Evolutionary conservation across 2,888 invertebrate genomes (phyloP), one percentile per base, ranked within the genome.

Genomic region (Callyntrura sp.): DNA sequence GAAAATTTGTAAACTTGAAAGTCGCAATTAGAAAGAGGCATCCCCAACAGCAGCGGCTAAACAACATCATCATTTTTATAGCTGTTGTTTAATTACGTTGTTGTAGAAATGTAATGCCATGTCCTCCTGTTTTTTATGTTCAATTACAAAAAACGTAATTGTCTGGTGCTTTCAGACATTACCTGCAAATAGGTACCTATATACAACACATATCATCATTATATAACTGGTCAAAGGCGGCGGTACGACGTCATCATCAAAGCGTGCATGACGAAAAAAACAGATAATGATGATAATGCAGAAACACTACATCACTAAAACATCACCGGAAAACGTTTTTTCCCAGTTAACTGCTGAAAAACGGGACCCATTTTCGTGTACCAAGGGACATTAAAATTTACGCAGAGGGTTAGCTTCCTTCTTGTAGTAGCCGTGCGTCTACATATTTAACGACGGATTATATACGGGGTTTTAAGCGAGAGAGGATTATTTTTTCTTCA

Each of bases 1-100:
- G 12, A 11, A 65, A 65, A 65, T 65, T 65, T 65, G 65, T 65
- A n/a, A n/a, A 60, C 9, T 55, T 60, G 60, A 11, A 60, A 23
- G 17, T 60, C 9, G 23, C 9, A 60, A 60, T 60, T 60, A 60
- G 20, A n/a, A 17, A 23, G 23, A 1, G 11, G 60, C 23, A 23
- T 60, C 5, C 35, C 35, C 6, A 35, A 35, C 8, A 60, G 60
- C 1, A 60, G 60, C 60, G 51, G n/a, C 12, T 5, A 11, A 60
- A 17, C 57, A 57, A 2, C 57, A 57, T 35, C 35, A 23, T 60
- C 14, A 60, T 60, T 60, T 35, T 60, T 60, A 60, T 60, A 60
- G 60, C 60, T 60, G 60, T 60, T 60, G 60, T 60, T 60, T n/a
- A 35, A 35, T 20, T 60, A 60, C 23, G 1, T 14, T 60, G 57